phyloP scores from a whole-genome alignment of 2,113 vertebrate species.

The Oenanthe melanoleuca region DNA sequence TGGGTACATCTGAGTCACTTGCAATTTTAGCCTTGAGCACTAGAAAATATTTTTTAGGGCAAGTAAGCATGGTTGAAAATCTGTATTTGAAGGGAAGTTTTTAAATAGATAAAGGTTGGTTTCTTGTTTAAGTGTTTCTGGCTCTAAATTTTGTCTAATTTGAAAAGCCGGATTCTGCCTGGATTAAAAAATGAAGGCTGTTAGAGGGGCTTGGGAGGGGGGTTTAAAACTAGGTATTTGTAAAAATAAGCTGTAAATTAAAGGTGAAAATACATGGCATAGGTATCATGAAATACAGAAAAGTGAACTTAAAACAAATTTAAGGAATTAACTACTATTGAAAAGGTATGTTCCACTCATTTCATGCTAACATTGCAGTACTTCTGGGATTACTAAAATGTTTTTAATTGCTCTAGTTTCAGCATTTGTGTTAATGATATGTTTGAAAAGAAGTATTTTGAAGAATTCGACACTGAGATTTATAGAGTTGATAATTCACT shows the following conservation, averaged over 20 bases:
- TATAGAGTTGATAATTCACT: neutral
- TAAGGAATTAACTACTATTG: neutral
- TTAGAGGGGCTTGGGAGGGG: accelerated
- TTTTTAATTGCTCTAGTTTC: neutral
- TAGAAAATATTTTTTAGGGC: neutral
- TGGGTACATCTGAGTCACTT: neutral
- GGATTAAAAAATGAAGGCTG: neutral
- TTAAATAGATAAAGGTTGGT: neutral
- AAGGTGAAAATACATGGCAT: neutral
- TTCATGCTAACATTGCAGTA: neutral
- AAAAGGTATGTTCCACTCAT: neutral
- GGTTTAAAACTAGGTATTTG: neutral
- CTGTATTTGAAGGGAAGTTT: neutral
- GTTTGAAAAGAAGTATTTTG: neutral
- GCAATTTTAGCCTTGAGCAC: neutral
- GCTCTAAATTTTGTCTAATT: neutral
- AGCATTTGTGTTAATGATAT: neutral
- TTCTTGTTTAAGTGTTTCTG: neutral
- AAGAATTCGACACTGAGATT: neutral
- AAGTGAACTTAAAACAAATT: neutral
- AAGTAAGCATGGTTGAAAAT: neutral
- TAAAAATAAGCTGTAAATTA: neutral
- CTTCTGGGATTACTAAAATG: neutral
- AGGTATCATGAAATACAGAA: neutral
- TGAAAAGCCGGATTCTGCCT: neutral